Percentiles rank a stretch among this genome's conserved stretches.
Conservation (phyloP, 2,888 invertebrate genomes). For the Netelia fuscicornis region DNA sequence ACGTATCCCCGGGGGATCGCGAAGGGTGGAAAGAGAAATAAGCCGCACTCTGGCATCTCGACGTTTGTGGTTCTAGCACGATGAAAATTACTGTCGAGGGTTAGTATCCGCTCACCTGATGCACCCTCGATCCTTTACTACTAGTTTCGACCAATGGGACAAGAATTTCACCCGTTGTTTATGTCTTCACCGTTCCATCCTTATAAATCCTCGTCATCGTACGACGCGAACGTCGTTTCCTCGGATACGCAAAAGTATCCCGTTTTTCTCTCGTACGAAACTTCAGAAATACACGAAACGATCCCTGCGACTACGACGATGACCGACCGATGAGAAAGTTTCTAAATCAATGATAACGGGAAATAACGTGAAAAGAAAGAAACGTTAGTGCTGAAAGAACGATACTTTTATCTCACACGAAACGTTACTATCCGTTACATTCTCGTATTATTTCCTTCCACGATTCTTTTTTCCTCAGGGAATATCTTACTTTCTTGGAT, state of each 20-base stretch:
- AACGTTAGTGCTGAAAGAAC: slow-evolving; percentile 31
- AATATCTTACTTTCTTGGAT: slow-evolving; percentile 22
- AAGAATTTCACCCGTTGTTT: neutral
- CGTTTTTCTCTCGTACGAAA: neutral
- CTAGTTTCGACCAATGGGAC: neutral
- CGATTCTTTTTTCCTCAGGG: slow-evolving; percentile 25
- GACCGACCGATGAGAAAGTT: slow-evolving; percentile 24
- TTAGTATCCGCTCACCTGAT: neutral
- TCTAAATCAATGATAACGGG: slow-evolving; percentile 19
- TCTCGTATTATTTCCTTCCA: slow-evolving; percentile 26
- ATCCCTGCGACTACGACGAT: neutral
- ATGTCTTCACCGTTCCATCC: neutral
- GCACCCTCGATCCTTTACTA: neutral
- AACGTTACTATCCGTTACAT: slow-evolving; percentile 23
- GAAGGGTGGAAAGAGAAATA: neutral
- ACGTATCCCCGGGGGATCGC: neutral
- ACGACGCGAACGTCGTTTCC: slow-evolving; percentile 20
- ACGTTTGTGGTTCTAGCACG: neutral
- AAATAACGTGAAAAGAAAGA: slow-evolving; percentile 9
- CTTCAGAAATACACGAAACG: neutral
- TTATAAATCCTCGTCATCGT: neutral
- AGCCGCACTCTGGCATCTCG: neutral
- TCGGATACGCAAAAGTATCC: slow-evolving; percentile 6
- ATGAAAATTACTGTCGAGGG: slow-evolving; percentile 39
- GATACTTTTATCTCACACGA: slow-evolving; percentile 54